Evolutionary conservation across 2,113 vertebrate species (phyloP).

Genomic region (Aix galericulata): DNA sequence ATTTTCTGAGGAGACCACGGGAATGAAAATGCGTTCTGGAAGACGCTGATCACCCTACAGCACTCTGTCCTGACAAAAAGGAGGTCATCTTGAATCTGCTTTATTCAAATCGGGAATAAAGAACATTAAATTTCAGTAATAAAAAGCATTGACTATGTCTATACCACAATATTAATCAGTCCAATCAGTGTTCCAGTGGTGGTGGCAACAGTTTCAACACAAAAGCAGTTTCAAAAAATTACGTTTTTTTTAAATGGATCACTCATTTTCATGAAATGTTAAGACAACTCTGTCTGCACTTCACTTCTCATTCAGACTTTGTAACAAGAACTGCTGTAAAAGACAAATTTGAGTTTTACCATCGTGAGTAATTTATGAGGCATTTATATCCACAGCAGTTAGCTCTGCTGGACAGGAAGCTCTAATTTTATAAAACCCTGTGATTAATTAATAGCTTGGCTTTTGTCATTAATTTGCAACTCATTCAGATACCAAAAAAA

Average conservation of each 20-base stretch:
- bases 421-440: slow-evolving; percentile 3
- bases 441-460: slow-evolving; percentile 9
- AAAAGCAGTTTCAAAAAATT: neutral
- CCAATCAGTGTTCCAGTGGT: neutral
- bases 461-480: neutral
- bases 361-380: slow-evolving; percentile 50
- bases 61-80: neutral
- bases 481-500: neutral
- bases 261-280: neutral
- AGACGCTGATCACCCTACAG: neutral
- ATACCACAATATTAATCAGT: neutral
- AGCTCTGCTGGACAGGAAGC: slow-evolving; percentile 30
- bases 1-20: neutral
- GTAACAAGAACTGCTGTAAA: neutral
- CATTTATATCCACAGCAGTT: slow-evolving; percentile 43
- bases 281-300: neutral
- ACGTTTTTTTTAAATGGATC: neutral
- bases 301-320: neutral
- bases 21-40: neutral
- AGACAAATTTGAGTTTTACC: slow-evolving; percentile 43
- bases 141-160: neutral
- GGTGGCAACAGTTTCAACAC: neutral
- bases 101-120: neutral
- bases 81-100: neutral
- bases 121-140: neutral